phyloP scores from a whole-genome alignment of 2,113 vertebrate species.

The Rhinolophus ferrumequinum region DNA sequence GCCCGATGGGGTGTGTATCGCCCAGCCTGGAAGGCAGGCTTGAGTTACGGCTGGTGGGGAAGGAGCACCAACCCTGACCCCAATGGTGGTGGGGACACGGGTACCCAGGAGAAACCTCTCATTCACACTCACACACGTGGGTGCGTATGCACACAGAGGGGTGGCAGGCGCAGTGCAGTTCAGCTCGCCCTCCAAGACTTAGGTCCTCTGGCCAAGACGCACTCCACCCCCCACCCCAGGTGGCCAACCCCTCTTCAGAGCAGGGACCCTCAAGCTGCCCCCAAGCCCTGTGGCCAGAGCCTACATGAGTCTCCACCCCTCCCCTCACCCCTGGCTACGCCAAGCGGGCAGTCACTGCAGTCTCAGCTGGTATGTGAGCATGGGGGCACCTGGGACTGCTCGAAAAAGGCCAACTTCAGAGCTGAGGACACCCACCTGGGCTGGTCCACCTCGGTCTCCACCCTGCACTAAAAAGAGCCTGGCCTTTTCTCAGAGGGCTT shows the following conservation, averaged over 20 bases:
- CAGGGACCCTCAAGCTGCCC: not conserved
- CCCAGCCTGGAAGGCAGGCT: not conserved
- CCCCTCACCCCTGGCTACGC: not conserved
- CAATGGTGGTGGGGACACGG: accelerated
- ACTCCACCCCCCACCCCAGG: not conserved
- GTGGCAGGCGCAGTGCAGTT: not conserved
- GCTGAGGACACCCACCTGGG: not conserved
- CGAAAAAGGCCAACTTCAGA: not conserved
- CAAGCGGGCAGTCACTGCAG: not conserved
- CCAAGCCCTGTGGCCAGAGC: accelerated
- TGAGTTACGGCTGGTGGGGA: not conserved
- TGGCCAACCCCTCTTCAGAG: not conserved
- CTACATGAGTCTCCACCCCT: not conserved
- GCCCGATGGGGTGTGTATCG: accelerated
- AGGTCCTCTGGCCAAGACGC: not conserved
- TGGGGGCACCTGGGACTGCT: not conserved
- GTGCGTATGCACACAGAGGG: not conserved
- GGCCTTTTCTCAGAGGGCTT: not conserved
- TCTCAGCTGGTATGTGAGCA: not conserved
- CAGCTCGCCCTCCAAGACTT: not conserved
- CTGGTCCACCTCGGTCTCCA: not conserved
- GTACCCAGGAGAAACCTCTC: not conserved
- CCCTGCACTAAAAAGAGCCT: not conserved
- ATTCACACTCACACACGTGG: not conserved
- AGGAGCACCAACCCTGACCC: not conserved